These are phyloP conservation scores for Hypanus sabinus DNA, from an alignment of 2,113 vertebrate species.

Conservation along the genomic window DNA sequence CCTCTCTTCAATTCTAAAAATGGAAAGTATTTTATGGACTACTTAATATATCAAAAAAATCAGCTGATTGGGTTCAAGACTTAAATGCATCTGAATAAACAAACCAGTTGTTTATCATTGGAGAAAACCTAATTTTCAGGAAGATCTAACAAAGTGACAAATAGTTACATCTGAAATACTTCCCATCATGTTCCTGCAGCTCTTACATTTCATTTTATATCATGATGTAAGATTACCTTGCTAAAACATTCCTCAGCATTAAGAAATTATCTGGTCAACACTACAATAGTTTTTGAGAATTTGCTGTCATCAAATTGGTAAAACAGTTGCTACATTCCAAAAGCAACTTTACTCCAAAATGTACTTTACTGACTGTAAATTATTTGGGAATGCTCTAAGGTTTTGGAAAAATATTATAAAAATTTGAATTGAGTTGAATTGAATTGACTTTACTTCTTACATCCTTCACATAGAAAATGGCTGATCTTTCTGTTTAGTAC, in stretches of 20 bases:
- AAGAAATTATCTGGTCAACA: too few species aligned
- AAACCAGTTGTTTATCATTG: background rate
- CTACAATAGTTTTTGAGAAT: too few species aligned
- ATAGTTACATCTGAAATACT: background rate
- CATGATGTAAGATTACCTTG: background rate
- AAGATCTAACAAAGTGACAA: background rate
- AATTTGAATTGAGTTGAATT: too few species aligned
- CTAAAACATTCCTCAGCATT: background rate
- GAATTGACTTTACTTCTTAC: too few species aligned
- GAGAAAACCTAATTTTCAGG: background rate
- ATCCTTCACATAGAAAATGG: too few species aligned
- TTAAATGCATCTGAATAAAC: background rate
- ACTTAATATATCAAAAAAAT: background rate
- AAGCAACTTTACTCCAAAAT: too few species aligned
- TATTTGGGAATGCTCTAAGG: too few species aligned
- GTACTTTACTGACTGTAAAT: too few species aligned
- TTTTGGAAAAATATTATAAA: too few species aligned
- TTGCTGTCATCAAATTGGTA: too few species aligned
- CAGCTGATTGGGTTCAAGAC: background rate
- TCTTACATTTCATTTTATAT: background rate
- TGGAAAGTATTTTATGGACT: background rate
- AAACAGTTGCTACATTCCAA: too few species aligned
- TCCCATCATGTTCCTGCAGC: background rate
- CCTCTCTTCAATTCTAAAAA: background rate
- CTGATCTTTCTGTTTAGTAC: too few species aligned